A percentile compares a stretch with the other conserved stretches of the same genome.
Evolutionary conservation across 2,797 vertebrate genomes (phyloP).

Genomic region (Propithecus deckenii): DNA sequence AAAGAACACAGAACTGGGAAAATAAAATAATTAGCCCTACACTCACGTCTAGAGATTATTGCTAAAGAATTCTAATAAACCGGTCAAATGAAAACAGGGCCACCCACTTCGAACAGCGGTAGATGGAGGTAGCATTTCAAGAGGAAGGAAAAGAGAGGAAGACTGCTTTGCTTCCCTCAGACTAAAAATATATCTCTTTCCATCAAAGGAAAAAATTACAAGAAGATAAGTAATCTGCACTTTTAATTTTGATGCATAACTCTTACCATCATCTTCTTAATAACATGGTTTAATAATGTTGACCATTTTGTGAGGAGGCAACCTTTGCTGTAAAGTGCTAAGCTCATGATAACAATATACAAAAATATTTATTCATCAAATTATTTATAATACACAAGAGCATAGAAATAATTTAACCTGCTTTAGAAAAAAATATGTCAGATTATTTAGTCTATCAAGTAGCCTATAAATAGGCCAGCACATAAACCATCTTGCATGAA

Average conservation of each 20-base stretch:
- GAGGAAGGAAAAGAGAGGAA: background rate
- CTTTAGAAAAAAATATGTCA: background rate
- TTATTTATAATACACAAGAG: background rate
- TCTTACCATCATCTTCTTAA: background rate
- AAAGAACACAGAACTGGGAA: background rate
- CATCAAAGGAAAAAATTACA: background rate
- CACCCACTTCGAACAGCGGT: background rate
- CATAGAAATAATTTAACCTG: slow-evolving; percentile 18
- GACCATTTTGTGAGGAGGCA: background rate
- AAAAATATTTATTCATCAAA: slow-evolving; percentile 41
- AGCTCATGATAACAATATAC: background rate
- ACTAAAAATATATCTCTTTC: background rate
- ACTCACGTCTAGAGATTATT: background rate
- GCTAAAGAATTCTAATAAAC: background rate
- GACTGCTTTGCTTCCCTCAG: background rate
- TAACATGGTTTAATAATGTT: background rate
- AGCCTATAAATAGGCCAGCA: background rate
- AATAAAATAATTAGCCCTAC: background rate
- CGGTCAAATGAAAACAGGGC: background rate
- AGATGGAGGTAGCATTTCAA: background rate
- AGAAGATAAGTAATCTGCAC: background rate
- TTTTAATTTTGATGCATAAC: background rate
- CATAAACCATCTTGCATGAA: background rate
- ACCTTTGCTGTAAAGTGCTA: background rate
- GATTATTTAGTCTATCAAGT: slow-evolving; percentile 18